A percentile compares a stretch with the other conserved stretches of the same genome.
Conservation (phyloP, 2,797 vertebrate genomes). For the Simalia tracyae region DNA sequence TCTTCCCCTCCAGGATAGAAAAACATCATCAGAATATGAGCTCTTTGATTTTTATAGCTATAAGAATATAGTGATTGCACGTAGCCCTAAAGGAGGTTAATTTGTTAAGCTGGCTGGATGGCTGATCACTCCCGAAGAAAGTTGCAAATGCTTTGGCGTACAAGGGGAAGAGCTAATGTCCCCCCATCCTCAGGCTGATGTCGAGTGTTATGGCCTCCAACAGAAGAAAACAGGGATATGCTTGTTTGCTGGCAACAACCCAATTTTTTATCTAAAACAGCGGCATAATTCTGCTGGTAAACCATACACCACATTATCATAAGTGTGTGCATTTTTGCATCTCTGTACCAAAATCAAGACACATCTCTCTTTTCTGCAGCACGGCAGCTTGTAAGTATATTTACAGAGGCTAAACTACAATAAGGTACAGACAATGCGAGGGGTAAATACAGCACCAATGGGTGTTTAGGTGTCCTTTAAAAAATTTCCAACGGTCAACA, state of each 20-base stretch:
- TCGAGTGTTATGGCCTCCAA: background rate
- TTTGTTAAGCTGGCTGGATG: background rate
- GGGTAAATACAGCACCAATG: background rate
- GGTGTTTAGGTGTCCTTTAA: background rate
- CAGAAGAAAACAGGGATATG: background rate
- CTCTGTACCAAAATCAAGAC: background rate
- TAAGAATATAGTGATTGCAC: background rate
- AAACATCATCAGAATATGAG: background rate
- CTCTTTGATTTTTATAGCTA: background rate
- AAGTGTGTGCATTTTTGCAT: background rate
- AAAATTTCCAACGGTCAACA: background rate
- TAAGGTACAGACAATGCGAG: background rate
- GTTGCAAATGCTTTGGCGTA: background rate
- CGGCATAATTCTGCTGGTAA: background rate
- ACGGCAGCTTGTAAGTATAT: background rate
- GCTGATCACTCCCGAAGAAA: background rate
- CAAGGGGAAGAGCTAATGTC: background rate
- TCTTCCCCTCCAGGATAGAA: constrained; percentile 2
- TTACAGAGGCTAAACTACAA: background rate
- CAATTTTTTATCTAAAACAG: background rate
- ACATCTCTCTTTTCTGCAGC: background rate
- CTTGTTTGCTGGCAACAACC: background rate
- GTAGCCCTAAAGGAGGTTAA: background rate
- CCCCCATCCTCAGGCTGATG: background rate
- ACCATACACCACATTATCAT: background rate